These are phyloP conservation scores for Ptyas mucosa DNA, from an alignment of 2,113 vertebrate genomes.

Conservation along the genomic window DNA sequence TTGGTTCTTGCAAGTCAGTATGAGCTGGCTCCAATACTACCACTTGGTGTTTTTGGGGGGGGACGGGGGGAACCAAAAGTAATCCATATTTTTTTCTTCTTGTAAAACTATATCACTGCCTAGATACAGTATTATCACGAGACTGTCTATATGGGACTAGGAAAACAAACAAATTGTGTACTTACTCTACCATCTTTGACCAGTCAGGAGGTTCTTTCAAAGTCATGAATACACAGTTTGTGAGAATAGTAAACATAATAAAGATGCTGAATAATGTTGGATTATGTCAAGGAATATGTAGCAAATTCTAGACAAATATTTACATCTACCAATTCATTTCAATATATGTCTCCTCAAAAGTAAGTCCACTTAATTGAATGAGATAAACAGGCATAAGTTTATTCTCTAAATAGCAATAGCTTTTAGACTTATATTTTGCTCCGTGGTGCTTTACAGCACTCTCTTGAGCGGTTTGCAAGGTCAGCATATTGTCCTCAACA, in stretches of 20 bases:
- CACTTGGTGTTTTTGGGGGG: background rate
- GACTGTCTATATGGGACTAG: background rate
- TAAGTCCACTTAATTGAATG: background rate
- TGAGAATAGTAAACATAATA: conserved; percentile 96
- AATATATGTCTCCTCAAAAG: background rate
- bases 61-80: background rate
- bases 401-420: background rate
- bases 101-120: background rate
- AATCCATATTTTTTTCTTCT: background rate
- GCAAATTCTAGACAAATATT: background rate
- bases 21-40: background rate
- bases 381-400: background rate
- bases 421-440: background rate
- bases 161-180: conserved; percentile 32
- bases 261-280: conserved; percentile 84
- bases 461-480: background rate
- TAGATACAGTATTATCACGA: background rate
- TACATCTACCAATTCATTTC: background rate
- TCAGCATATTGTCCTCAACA: background rate
- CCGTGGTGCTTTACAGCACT: background rate
- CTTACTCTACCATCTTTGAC: conserved; percentile 92
- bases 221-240: conserved; percentile 95
- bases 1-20: background rate
- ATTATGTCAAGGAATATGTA: conserved; percentile 77
- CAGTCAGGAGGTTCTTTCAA: conserved; percentile 68